Evolutionary conservation across 2,888 invertebrate species (phyloP), one percentile per base, ranked within the genome.

Genomic region (Callyntrura sp.): DNA sequence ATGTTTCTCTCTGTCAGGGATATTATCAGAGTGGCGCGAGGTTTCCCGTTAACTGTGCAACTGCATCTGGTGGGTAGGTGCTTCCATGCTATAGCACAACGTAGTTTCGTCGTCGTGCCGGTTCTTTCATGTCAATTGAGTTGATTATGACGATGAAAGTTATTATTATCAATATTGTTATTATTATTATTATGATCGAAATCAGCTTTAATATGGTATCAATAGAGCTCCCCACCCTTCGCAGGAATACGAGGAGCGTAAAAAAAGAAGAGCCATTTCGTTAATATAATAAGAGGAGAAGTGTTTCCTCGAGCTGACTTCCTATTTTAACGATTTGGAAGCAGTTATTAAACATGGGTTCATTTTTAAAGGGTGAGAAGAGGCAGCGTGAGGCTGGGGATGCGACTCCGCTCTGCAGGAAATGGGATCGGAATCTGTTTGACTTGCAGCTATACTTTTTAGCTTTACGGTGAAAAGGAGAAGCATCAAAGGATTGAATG

Each of bases 231-330:
- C 57, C 57, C 60, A 76, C 35, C 35, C 20, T 25, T 57, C 17
- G 60, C 35, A 57, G 60, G 70, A 45, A 73, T 17, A 11, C 11
- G 11, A 73, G n/a, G 9, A 48, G 0, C 35, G 70, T 17, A 9
- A 62, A 25, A 25, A 35, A 51, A 51, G 4, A n/a, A 12, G 62
- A 68, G 68, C 14, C 57, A 25, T 43, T 70, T 70, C 0, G 45
- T 76, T 85, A 85, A 85, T 73, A 60, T n/a, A 85, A 85, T 84
- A 84, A 84, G 73, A 76, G 45, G 62, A 17, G 68, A 68, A 51
- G 35, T 65, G 4, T 14, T 85, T 85, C 78, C 78, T 78, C 20
- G 70, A 1, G 2, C 45, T 45, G 9, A 25, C 45, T 73, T 9
- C 70, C 11, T 17, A 25, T 17, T 82, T 65, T 78, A 45, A 8